Conservation (phyloP, 1,140 invertebrate species). For the Diploscapter pachys region DNA sequence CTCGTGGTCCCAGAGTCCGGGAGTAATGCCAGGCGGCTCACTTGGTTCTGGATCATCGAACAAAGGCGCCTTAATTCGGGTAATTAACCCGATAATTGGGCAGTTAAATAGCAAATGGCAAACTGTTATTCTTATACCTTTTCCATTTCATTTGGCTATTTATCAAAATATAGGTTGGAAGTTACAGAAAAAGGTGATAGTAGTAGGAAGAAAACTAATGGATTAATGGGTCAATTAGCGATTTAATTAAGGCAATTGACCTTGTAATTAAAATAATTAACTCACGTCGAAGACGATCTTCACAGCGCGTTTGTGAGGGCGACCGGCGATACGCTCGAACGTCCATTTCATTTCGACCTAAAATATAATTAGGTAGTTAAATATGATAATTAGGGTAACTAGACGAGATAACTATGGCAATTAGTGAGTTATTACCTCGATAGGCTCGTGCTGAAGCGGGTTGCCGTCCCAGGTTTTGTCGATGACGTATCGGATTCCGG, state of each 20-base stretch:
- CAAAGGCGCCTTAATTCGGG: conserved; percentile 42
- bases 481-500: conserved; percentile 46
- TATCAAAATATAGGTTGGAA: conserved; percentile 11
- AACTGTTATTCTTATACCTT: background rate
- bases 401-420: background rate
- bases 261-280: background rate
- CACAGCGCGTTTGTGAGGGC: conserved; percentile 55
- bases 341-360: conserved; percentile 46
- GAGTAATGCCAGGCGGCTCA: conserved; percentile 48
- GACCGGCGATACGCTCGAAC: conserved; percentile 44
- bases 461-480: conserved; percentile 53
- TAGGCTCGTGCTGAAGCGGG: conserved; percentile 49
- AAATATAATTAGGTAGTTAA: background rate
- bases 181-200: background rate
- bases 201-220: no score
- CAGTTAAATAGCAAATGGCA: background rate
- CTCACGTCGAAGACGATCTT: conserved; percentile 39
- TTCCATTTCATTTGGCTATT: background rate
- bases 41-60: conserved; percentile 56
- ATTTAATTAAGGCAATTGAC: background rate
- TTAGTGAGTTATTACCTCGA: conserved; percentile 33
- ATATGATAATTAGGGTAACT: background rate
- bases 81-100: background rate
- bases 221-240: no score
- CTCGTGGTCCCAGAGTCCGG: conserved; percentile 55